Percentiles rank a stretch among this genome's conserved stretches.
These are phyloP conservation scores for Anarrhichthys ocellatus DNA, from an alignment of 2,113 vertebrate genomes.

Conservation along the genomic window DNA sequence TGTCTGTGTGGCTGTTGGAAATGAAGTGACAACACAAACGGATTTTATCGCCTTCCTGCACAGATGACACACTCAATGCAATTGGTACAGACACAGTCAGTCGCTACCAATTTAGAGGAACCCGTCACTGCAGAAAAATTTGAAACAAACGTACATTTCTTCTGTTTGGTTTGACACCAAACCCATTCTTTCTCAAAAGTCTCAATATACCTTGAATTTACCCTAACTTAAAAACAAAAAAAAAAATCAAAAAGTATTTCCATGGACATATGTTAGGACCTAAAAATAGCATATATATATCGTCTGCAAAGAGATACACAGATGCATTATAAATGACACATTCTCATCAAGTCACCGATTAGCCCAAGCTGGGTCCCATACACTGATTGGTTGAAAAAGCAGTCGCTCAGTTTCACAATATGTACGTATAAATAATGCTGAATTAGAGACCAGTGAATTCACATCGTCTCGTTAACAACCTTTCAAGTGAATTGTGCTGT, in stretches of 20 bases:
- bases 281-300: not conserved
- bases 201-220: no score
- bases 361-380: not conserved
- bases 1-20: not conserved
- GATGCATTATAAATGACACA: not conserved
- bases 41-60: not conserved
- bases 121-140: not conserved
- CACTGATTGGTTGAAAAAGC: no score
- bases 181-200: no score
- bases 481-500: not conserved
- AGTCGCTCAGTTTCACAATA: not conserved
- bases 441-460: conserved; percentile 1
- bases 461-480: conserved; percentile 8
- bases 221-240: no score
- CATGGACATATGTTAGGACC: not conserved
- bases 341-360: no score
- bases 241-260: not conserved
- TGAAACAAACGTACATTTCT: no score
- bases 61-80: not conserved
- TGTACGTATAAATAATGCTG: not conserved
- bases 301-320: not conserved
- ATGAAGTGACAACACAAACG: not conserved
- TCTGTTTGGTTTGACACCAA: no score
- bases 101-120: no score
- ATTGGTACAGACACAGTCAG: no score